Evolutionary conservation across 1,140 invertebrate genomes (phyloP).

Genomic region (Zaprionus camerounensis): DNA sequence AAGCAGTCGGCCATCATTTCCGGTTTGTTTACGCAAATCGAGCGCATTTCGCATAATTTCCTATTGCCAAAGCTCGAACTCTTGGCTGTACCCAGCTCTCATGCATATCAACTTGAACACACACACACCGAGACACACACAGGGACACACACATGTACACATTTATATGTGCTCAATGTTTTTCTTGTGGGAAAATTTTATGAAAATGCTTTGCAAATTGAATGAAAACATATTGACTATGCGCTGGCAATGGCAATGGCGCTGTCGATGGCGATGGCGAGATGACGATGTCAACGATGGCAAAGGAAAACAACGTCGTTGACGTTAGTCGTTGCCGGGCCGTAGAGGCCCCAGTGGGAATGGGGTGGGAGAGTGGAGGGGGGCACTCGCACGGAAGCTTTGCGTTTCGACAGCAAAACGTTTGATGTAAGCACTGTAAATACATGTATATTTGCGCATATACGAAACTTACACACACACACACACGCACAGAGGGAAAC

Average conservation of each 20-base stretch:
- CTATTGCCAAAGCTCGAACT: slow-evolving; percentile 64
- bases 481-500: slow-evolving; percentile 1
- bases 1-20: slow-evolving; percentile 79
- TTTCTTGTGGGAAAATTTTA: slow-evolving; percentile 80
- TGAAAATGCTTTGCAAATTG: slow-evolving; percentile 83
- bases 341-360: background rate
- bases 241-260: slow-evolving; percentile 49
- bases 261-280: slow-evolving; percentile 28
- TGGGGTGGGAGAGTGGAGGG: background rate
- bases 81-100: slow-evolving; percentile 53
- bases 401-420: slow-evolving; percentile 58
- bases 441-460: slow-evolving; percentile 75
- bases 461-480: slow-evolving; percentile 25
- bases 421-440: slow-evolving; percentile 77
- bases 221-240: slow-evolving; percentile 83
- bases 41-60: slow-evolving; percentile 84
- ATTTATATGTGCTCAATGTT: slow-evolving; percentile 76
- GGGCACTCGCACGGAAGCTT: slow-evolving; percentile 27
- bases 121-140: background rate
- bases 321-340: slow-evolving; percentile 13
- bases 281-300: slow-evolving; percentile 58
- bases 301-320: slow-evolving; percentile 73
- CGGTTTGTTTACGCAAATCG: slow-evolving; percentile 83
- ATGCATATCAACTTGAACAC: slow-evolving; percentile 40
- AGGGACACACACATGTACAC: slow-evolving; percentile 44